Conservation (phyloP, 2,113 vertebrate species). For the Progne subis region DNA sequence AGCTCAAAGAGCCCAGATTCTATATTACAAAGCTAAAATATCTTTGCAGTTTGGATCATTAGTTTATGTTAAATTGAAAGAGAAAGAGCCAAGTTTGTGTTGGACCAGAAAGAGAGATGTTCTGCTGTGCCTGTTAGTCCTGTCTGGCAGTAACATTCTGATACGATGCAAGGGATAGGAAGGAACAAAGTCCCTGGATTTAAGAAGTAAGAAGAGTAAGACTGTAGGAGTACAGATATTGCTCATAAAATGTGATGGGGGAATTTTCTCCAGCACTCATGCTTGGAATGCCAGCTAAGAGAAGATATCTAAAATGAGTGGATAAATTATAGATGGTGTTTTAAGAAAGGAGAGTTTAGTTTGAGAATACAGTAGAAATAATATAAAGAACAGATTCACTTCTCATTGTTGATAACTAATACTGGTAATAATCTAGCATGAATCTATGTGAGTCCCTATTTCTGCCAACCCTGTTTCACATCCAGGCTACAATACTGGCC, state of each 20-base stretch:
- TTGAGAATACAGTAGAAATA: not conserved
- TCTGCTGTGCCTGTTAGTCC: not conserved
- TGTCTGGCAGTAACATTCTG: not conserved
- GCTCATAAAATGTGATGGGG: not conserved
- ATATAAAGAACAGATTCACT: not conserved
- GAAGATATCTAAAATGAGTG: not conserved
- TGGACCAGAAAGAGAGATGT: not conserved
- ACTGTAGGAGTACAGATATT: not conserved
- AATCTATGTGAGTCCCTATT: not conserved
- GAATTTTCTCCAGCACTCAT: not conserved
- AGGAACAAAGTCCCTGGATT: not conserved
- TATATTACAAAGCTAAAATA: not conserved
- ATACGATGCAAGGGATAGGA: not conserved
- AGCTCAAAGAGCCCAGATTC: not conserved
- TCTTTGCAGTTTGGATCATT: not conserved
- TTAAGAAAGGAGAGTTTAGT: not conserved
- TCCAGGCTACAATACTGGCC: not conserved
- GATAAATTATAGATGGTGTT: not conserved
- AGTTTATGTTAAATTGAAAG: not conserved
- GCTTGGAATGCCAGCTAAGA: not conserved
- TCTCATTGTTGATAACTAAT: not conserved
- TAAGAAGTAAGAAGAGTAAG: not conserved
- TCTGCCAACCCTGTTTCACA: conserved; percentile 12
- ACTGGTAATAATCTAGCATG: not conserved
- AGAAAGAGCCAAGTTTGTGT: not conserved